Conservation (phyloP, 2,113 vertebrate species). For the Asarcornis scutulata region DNA sequence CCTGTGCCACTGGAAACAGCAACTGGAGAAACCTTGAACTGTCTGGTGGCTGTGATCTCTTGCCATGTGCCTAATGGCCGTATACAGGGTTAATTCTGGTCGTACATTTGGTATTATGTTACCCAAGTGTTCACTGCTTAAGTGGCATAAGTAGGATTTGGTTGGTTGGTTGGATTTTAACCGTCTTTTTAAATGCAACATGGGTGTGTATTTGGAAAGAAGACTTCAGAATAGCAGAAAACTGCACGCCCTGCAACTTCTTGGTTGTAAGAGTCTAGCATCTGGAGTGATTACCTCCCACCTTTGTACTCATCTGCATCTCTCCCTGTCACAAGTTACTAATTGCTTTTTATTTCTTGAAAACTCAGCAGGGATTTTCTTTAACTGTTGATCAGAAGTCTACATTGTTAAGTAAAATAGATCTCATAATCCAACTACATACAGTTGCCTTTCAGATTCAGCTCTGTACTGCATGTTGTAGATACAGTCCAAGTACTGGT, state of each 20-base stretch:
- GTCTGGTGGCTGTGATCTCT: not conserved
- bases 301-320: not conserved
- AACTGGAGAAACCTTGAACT: conserved; percentile 21
- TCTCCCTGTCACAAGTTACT: not conserved
- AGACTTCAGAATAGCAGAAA: not conserved
- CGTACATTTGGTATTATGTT: not conserved
- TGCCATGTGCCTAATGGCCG: not conserved
- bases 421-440: not conserved
- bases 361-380: not conserved
- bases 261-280: not conserved
- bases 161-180: not conserved
- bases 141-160: not conserved
- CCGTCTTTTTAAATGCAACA: not conserved
- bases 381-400: not conserved
- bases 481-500: not conserved
- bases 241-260: not conserved
- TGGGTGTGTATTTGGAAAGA: not conserved
- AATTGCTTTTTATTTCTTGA: not conserved
- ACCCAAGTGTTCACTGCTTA: not conserved
- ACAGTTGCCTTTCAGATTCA: not conserved
- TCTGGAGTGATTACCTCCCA: not conserved
- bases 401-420: not conserved
- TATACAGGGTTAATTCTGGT: not conserved
- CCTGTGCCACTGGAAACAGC: conserved; percentile 6
- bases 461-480: not conserved